These are phyloP conservation scores for Oeneis ivallda DNA, from an alignment of 2,888 invertebrate genomes.

Conservation along the genomic window DNA sequence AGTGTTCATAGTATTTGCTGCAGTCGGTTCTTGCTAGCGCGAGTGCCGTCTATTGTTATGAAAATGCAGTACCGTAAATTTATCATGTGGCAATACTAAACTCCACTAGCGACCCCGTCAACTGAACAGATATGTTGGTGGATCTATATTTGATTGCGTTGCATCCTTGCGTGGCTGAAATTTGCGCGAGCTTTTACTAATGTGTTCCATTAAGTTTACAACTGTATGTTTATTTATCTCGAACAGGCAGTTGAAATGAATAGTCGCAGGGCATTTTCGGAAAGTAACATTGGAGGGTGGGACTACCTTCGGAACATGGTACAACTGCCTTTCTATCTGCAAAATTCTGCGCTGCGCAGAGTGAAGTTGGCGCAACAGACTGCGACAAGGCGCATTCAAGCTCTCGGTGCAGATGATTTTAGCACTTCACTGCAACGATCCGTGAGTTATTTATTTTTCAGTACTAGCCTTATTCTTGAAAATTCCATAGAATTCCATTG, in stretches of 20 bases:
- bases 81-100: too few species aligned
- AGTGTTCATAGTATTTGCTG: too few species aligned
- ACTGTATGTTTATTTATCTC: neutral
- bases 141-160: too few species aligned
- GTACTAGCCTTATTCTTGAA: too few species aligned
- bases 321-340: constrained; percentile 98
- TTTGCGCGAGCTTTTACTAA: too few species aligned
- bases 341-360: constrained; percentile 96
- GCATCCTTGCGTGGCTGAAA: too few species aligned
- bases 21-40: too few species aligned
- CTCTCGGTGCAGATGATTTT: constrained; percentile 80
- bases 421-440: constrained; percentile 76
- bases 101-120: too few species aligned
- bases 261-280: constrained; percentile 92
- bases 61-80: too few species aligned
- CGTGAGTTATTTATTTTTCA: constrained; percentile 51
- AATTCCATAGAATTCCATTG: neutral
- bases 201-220: too few species aligned
- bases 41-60: too few species aligned
- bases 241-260: constrained; percentile 92
- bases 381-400: constrained; percentile 78
- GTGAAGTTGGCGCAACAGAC: constrained; percentile 94
- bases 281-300: constrained; percentile 96
- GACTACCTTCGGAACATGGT: constrained; percentile 97
- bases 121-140: too few species aligned